phyloP scores from a whole-genome alignment of 2,888 invertebrate species.

The Oeneis ivallda region DNA sequence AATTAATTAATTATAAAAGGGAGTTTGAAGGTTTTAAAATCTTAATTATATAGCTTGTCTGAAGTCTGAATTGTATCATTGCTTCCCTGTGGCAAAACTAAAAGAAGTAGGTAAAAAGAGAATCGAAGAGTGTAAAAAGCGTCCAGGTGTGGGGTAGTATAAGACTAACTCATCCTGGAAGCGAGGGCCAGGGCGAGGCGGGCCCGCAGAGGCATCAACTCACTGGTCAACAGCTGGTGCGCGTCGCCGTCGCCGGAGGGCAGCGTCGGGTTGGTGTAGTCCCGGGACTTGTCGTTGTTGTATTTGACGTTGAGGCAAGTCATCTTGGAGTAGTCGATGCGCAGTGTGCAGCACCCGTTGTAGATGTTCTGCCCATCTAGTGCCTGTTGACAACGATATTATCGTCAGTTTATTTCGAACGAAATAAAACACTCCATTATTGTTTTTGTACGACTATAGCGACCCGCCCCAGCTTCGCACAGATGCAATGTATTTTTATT shows the following conservation, averaged over 20 bases:
- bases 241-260: slow-evolving; percentile 93
- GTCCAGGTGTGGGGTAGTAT: slow-evolving; percentile 74
- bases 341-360: slow-evolving; percentile 99
- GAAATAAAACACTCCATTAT: neutral
- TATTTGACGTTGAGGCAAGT: slow-evolving; percentile 99
- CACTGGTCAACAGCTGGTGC: slow-evolving; percentile 84
- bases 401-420: too few relatives aligned
- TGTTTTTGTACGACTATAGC: too few relatives aligned
- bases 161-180: slow-evolving; percentile 84
- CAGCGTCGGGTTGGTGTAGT: slow-evolving; percentile 99
- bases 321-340: slow-evolving; percentile 99
- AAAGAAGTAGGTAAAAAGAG: slow-evolving; percentile 31
- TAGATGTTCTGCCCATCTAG: slow-evolving; percentile 99
- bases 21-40: neutral
- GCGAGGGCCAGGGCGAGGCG: slow-evolving; percentile 78
- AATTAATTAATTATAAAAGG: too few relatives aligned
- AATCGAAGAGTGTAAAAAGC: slow-evolving; percentile 53
- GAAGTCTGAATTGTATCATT: neutral
- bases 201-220: slow-evolving; percentile 82
- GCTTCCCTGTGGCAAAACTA: neutral
- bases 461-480: too few relatives aligned
- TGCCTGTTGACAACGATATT: slow-evolving; percentile 82
- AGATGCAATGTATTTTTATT: too few relatives aligned
- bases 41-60: neutral
- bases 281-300: slow-evolving; percentile 99